phyloP scores from a whole-genome alignment of 2,888 invertebrate species.

The Gasteruption jaculator region DNA sequence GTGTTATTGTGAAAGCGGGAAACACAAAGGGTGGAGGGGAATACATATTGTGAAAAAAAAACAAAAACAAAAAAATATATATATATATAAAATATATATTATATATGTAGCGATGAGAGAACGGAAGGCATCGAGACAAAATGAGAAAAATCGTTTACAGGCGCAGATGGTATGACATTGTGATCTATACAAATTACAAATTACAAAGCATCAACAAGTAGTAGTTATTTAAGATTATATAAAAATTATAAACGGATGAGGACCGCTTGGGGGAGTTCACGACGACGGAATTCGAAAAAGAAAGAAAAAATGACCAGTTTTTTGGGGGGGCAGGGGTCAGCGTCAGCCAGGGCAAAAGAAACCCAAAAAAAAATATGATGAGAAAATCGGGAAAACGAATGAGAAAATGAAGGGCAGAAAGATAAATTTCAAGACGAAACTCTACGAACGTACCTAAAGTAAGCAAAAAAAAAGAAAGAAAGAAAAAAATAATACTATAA shows the following conservation, averaged over 20 bases:
- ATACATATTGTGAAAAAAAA: too few species aligned
- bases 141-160: slow-evolving; percentile 34
- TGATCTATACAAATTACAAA: slow-evolving; percentile 46
- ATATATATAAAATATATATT: too few species aligned
- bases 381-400: slow-evolving; percentile 10
- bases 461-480: slow-evolving; percentile 13
- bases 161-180: slow-evolving; percentile 47
- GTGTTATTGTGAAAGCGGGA: too few species aligned
- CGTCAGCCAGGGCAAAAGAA: too few species aligned
- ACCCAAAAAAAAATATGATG: slow-evolving; percentile 11
- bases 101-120: too few species aligned
- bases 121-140: too few species aligned
- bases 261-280: too few species aligned
- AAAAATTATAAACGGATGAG: slow-evolving; percentile 4
- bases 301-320: too few species aligned
- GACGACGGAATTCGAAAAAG: too few species aligned
- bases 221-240: slow-evolving; percentile 41
- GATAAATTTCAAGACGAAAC: slow-evolving; percentile 21
- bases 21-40: too few species aligned
- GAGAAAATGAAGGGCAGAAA: slow-evolving; percentile 12
- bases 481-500: slow-evolving; percentile 24
- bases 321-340: too few species aligned
- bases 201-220: slow-evolving; percentile 47
- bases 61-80: slow-evolving; percentile 35
- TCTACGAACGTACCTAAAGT: slow-evolving; percentile 22